phyloP scores from a whole-genome alignment of 1,140 invertebrate species.

The Trichomalopsis sarcophagae region DNA sequence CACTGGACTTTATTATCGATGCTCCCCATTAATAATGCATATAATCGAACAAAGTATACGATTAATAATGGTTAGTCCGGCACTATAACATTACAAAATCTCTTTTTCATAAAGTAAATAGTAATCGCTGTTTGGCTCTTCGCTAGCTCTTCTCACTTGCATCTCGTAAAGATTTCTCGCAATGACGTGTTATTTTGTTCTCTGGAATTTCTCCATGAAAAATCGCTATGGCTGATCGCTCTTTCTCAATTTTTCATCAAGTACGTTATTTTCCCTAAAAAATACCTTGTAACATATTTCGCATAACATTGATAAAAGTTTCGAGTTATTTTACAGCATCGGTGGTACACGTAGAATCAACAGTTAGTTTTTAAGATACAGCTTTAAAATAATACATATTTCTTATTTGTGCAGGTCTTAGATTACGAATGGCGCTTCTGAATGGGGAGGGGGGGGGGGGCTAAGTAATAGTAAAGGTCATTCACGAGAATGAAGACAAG shows the following conservation, averaged over 20 bases:
- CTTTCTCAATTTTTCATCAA: background rate
- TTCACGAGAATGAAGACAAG: background rate
- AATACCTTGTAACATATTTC: no score
- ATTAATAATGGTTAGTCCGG: constrained; percentile 60
- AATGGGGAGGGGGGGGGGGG: no score
- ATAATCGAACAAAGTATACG: constrained; percentile 61
- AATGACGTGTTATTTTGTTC: background rate
- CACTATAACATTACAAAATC: constrained; percentile 59
- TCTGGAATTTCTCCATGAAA: background rate
- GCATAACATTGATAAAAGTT: no score
- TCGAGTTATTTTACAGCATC: no score
- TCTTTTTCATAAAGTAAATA: constrained; percentile 42
- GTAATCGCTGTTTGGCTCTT: constrained; percentile 35
- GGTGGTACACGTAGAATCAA: no score
- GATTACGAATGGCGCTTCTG: background rate
- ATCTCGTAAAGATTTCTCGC: background rate
- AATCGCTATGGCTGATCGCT: background rate
- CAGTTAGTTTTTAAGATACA: background rate
- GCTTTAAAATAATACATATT: background rate
- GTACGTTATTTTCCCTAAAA: no score
- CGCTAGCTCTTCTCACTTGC: background rate
- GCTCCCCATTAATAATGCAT: constrained; percentile 66
- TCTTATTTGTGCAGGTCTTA: background rate
- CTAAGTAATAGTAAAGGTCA: background rate
- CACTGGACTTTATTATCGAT: constrained; percentile 64